Evolutionary conservation across 1,140 invertebrate genomes (phyloP), one percentile per base, ranked within the genome.

Genomic region (Drosophila sturtevanti): DNA sequence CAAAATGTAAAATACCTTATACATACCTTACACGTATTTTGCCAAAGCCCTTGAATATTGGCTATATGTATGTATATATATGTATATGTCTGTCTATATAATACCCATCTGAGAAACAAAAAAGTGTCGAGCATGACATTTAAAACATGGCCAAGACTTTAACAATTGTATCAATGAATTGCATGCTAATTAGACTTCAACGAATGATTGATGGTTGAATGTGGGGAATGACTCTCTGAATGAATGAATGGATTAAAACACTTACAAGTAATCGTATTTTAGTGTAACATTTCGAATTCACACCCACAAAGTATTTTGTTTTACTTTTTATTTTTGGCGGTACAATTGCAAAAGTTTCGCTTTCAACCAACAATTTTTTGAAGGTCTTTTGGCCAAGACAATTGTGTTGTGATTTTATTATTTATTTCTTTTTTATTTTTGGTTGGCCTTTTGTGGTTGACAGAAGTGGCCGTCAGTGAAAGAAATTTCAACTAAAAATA

Each of bases 171-270:
- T 37, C 58, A 61, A 54, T 86, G 81, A 74, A 85, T 86, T 77
- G 81, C 81, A 85, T 85, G 81, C 81, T 85, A 85, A 85, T 85
- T 85, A 86, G 73, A 18, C 60, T 86, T 77, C 67, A 63, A n/a
- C 51, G 18, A 72, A 52, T 77, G 79, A 70, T 64, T 72, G 81
- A 68, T 66, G 68, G 80, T 71, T 7, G 38, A 67, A 66, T 70
- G 27, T 31, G 6, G 27, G 27, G 27, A 31, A 31, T 31, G 27
- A 31, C 27, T 31, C 27, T 31, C 27, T 3, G 68, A 66, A 69
- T 69, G 44, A 44, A 51, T 56, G 48, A 34, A 48, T 52, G 72
- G 74, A 72, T 80, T 52, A 64, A 67, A 63, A 55, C 70, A 51
- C 77, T 73, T 77, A 63, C 81, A 78, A 59, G 65, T 72, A 67